A percentile compares a stretch with the other conserved stretches of the same genome.
These are phyloP conservation scores for Aporophyla lueneburgensis DNA, from an alignment of 2,888 invertebrate species.

Conservation along the genomic window DNA sequence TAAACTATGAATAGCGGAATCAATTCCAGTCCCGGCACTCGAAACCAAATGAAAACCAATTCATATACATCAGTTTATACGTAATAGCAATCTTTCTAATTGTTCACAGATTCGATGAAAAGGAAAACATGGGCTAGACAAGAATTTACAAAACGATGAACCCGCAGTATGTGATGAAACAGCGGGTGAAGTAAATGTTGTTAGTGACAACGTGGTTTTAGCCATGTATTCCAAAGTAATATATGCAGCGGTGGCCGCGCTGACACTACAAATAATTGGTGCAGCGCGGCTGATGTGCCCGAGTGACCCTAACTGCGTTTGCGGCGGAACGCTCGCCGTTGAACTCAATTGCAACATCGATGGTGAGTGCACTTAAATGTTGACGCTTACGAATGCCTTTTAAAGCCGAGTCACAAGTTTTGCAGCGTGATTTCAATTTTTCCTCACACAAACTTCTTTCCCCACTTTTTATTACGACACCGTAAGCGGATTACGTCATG, in stretches of 20 bases:
- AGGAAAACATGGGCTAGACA: constrained; percentile 60
- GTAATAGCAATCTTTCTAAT: constrained; percentile 61
- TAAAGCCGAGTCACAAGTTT: constrained; percentile 47
- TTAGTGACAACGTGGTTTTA: constrained; percentile 65
- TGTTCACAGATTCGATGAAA: constrained; percentile 75
- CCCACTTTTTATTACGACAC: constrained; percentile 20
- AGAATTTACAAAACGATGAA: constrained; percentile 60
- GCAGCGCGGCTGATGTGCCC: constrained; percentile 84
- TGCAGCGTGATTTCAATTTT: constrained; percentile 37
- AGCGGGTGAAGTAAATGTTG: constrained; percentile 68
- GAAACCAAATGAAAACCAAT: constrained; percentile 69
- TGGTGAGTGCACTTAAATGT: constrained; percentile 84
- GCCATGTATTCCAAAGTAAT: constrained; percentile 81
- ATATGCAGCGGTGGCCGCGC: constrained; percentile 79
- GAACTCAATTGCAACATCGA: constrained; percentile 89
- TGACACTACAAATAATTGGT: constrained; percentile 84
- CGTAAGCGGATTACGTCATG: constrained; percentile 53
- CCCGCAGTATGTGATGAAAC: constrained; percentile 59
- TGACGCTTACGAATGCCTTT: constrained; percentile 69
- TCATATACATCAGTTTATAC: constrained; percentile 59
- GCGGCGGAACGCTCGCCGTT: constrained; percentile 85
- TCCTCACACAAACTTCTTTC: constrained; percentile 24
- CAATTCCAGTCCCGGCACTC: constrained; percentile 73
- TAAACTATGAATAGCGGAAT: constrained; percentile 82
- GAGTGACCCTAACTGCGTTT: constrained; percentile 88